Evolutionary conservation across 2,113 vertebrate species (phyloP).

Genomic region (Triplophysa siluroides): DNA sequence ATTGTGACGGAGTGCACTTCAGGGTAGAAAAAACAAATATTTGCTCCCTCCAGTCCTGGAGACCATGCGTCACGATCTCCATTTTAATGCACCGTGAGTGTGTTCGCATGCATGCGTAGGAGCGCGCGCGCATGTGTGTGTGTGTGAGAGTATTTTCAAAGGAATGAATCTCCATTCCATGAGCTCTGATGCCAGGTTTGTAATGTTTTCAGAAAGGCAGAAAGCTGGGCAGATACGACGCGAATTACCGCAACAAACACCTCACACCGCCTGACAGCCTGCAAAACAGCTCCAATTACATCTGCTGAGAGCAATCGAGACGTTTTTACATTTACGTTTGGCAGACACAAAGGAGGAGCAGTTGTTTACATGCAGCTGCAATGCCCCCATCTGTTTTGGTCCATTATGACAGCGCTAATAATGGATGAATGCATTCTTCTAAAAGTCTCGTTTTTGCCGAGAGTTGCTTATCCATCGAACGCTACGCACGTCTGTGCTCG

Average conservation of each 20-base stretch:
- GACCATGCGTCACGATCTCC: slow-evolving; percentile 75
- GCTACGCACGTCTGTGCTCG: slow-evolving; percentile 47
- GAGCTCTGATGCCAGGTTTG: slow-evolving; percentile 51
- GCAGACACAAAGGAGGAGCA: slow-evolving; percentile 39
- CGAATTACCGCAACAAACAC: slow-evolving; percentile 60
- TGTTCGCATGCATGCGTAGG: slow-evolving; percentile 51
- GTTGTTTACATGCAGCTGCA: slow-evolving; percentile 48
- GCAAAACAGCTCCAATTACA: slow-evolving; percentile 65
- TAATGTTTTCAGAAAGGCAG: slow-evolving; percentile 73
- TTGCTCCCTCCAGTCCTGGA: slow-evolving; percentile 71
- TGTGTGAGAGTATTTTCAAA: slow-evolving; percentile 58
- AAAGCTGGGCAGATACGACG: slow-evolving; percentile 75
- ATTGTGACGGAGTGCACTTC: slow-evolving; percentile 77
- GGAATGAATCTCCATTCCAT: slow-evolving; percentile 73
- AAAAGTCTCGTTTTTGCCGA: slow-evolving; percentile 21
- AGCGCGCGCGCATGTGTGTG: slow-evolving; percentile 36
- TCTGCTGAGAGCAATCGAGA: slow-evolving; percentile 63
- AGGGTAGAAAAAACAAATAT: slow-evolving; percentile 78
- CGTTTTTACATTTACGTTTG: slow-evolving; percentile 63
- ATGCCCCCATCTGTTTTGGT: slow-evolving; percentile 43
- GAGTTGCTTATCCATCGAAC: slow-evolving; percentile 28
- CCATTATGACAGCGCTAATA: slow-evolving; percentile 44
- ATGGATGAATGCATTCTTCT: slow-evolving; percentile 28
- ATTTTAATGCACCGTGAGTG: slow-evolving; percentile 79
- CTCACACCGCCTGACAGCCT: slow-evolving; percentile 52